Percentiles rank a stretch among this genome's conserved stretches.
Conservation (phyloP, 2,797 vertebrate species). For the Sparidentex hasta region DNA sequence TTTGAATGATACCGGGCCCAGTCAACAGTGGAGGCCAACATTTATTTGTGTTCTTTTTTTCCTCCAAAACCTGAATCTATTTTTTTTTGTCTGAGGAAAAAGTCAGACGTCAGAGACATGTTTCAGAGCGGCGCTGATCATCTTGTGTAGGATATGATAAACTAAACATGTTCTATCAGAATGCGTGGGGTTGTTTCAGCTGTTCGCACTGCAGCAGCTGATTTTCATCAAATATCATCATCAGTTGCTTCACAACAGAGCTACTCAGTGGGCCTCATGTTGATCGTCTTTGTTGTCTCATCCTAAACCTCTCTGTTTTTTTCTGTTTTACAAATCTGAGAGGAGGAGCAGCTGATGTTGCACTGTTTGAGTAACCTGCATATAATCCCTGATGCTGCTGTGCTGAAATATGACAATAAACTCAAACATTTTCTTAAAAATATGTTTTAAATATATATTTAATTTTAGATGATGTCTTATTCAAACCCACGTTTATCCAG, state of each 20-base stretch:
- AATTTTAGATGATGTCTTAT: not conserved
- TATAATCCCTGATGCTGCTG: not conserved
- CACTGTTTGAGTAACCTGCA: not conserved
- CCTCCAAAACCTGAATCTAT: no score
- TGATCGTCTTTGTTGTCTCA: not conserved
- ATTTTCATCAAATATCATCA: conserved; percentile 8
- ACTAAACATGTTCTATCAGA: conserved; percentile 30
- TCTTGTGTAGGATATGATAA: not conserved
- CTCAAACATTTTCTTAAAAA: no score
- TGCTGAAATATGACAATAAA: not conserved
- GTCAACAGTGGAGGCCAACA: not conserved
- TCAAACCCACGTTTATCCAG: not conserved
- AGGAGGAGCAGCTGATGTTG: not conserved
- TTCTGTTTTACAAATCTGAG: not conserved
- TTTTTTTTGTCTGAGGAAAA: no score
- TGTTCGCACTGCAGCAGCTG: not conserved
- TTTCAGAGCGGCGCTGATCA: no score
- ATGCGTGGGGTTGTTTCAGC: not conserved
- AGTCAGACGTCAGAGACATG: no score
- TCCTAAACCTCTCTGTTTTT: not conserved
- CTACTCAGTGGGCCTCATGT: not conserved
- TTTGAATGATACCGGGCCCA: not conserved
- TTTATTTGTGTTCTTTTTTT: no score
- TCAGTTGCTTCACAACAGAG: not conserved
- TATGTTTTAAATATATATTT: not conserved